These are phyloP conservation scores for Metalampra italica DNA, from an alignment of 2,888 invertebrate genomes.

Conservation along the genomic window DNA sequence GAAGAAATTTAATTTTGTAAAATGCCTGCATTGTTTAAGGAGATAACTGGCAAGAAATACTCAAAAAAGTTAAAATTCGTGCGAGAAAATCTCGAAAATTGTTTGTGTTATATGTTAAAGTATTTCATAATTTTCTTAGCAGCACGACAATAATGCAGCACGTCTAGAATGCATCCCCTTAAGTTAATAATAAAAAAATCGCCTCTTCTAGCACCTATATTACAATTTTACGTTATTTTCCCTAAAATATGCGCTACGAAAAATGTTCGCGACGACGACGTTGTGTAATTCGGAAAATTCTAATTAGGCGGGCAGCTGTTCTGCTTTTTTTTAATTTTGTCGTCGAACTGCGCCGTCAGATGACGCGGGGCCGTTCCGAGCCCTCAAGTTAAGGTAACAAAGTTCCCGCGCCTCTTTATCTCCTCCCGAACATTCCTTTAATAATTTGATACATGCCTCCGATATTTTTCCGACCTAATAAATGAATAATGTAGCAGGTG, in stretches of 20 bases:
- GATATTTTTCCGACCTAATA: constrained; percentile 1
- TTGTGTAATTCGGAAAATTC: constrained; percentile 71
- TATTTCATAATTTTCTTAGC: neutral
- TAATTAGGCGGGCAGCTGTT: constrained; percentile 72
- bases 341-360: constrained; percentile 60
- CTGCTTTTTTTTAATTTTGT: constrained; percentile 69
- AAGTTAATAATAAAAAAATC: constrained; percentile 8
- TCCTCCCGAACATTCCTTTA: constrained; percentile 27
- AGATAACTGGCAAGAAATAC: no score
- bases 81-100: no score
- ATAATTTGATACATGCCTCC: constrained; percentile 12
- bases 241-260: constrained; percentile 37
- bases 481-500: constrained; percentile 2
- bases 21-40: no score
- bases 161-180: neutral
- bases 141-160: neutral
- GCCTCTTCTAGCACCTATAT: constrained; percentile 8
- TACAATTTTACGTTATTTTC: constrained; percentile 13
- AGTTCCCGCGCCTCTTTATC: constrained; percentile 45
- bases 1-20: no score
- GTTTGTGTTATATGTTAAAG: neutral
- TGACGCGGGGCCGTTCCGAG: constrained; percentile 56
- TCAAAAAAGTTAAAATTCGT: no score
- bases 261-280: constrained; percentile 36
- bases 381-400: constrained; percentile 34